Percentiles rank a stretch among this genome's conserved stretches.
These are phyloP conservation scores for Aporophyla lueneburgensis DNA, from an alignment of 2,888 invertebrate genomes.

Conservation along the genomic window DNA sequence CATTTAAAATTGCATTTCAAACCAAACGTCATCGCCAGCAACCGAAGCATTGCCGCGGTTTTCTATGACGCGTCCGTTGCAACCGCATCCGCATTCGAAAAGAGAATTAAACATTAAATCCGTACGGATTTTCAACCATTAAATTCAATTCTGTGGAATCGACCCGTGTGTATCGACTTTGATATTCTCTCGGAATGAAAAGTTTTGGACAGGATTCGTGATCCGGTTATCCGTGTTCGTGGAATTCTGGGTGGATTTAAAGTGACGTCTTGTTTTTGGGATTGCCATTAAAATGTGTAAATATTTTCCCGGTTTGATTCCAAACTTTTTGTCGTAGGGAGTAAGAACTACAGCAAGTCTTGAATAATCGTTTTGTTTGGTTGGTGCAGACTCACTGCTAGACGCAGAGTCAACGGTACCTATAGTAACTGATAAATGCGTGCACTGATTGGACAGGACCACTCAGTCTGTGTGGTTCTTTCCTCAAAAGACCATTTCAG, in stretches of 20 bases:
- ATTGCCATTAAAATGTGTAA: conserved; percentile 23
- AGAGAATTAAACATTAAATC: conserved; percentile 61
- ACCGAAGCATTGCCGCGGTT: conserved; percentile 64
- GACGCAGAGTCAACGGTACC: too few species aligned
- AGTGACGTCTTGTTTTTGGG: conserved; percentile 19
- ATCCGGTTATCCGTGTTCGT: conserved; percentile 35
- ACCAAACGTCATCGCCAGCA: conserved; percentile 63
- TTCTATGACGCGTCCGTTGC: conserved; percentile 60
- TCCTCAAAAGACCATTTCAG: too few species aligned
- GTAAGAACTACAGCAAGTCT: not conserved
- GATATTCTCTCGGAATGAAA: conserved; percentile 31
- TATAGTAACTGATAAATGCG: too few species aligned
- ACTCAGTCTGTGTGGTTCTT: too few species aligned
- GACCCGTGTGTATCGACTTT: conserved; percentile 22
- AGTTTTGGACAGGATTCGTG: conserved; percentile 32
- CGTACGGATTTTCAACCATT: conserved; percentile 34
- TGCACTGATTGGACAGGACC: too few species aligned
- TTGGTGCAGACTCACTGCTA: not conserved
- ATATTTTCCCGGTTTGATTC: conserved; percentile 13
- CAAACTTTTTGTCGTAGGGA: not conserved
- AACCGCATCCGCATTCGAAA: conserved; percentile 62
- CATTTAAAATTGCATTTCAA: conserved; percentile 55
- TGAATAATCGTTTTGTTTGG: not conserved
- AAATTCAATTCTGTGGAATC: conserved; percentile 42
- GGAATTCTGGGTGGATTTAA: conserved; percentile 29